A percentile compares a stretch with the other conserved stretches of the same genome.
Evolutionary conservation across 2,797 vertebrate species (phyloP).

Genomic region (Halcyon badia): DNA sequence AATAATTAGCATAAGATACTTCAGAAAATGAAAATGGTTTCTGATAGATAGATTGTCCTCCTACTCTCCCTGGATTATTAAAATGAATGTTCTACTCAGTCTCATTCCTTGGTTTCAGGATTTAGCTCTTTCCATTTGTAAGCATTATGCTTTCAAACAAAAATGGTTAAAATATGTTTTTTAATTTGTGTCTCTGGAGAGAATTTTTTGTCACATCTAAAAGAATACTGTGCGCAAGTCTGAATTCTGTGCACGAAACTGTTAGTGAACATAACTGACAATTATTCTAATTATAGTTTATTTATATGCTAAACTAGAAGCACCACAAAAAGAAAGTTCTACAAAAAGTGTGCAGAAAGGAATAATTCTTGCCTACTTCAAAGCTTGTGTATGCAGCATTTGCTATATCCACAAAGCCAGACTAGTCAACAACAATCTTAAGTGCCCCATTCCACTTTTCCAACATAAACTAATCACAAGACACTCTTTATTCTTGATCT

Average conservation of each 20-base stretch:
- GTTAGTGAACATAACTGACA: not conserved
- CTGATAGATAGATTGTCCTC: slow-evolving; percentile 10
- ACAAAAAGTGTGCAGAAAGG: not conserved
- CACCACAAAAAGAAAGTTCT: not conserved
- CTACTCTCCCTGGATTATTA: not conserved
- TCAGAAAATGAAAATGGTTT: slow-evolving; percentile 12
- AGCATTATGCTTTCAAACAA: not conserved
- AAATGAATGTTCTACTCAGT: not conserved
- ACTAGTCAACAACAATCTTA: not conserved
- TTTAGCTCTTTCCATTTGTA: not conserved
- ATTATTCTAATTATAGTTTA: not conserved
- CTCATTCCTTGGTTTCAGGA: not conserved
- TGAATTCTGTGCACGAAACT: not conserved
- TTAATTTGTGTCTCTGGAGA: not conserved
- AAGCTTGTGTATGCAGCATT: not conserved
- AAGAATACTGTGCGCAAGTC: not conserved
- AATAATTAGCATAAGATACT: slow-evolving; percentile 4
- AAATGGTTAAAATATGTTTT: not conserved
- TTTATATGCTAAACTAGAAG: not conserved
- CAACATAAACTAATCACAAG: not conserved
- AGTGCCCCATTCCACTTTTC: not conserved
- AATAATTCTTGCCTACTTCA: not conserved
- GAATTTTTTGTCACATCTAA: not conserved
- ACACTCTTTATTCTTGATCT: not conserved
- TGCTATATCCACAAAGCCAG: not conserved